Percentiles rank a stretch among this genome's conserved stretches.
These are phyloP conservation scores for Chaetura pelagica DNA, from an alignment of 2,113 vertebrate genomes.

Conservation along the genomic window DNA sequence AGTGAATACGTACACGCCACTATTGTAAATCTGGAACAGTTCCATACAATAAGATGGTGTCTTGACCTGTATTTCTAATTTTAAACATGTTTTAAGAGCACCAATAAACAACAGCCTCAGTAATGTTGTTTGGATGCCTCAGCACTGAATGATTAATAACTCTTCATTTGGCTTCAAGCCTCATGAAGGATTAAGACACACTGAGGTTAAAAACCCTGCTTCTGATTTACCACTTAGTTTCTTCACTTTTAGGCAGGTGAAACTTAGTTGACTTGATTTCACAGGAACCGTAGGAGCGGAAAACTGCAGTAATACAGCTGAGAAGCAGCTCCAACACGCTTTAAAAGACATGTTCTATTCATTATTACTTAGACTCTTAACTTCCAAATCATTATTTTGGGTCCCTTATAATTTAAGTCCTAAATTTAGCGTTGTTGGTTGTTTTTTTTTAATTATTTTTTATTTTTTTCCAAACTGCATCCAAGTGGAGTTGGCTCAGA, in stretches of 20 bases:
- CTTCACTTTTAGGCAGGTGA: slow-evolving; percentile 27
- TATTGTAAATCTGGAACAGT: slow-evolving; percentile 27
- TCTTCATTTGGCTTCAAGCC: background rate
- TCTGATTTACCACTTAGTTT: slow-evolving; percentile 5
- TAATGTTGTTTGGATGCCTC: slow-evolving; percentile 16
- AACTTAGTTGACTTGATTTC: background rate
- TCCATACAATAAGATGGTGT: slow-evolving; percentile 26
- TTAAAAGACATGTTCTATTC: slow-evolving; percentile 2
- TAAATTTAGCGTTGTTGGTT: background rate
- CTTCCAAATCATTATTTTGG: slow-evolving; percentile 15
- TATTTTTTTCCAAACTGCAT: background rate
- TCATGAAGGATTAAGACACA: background rate
- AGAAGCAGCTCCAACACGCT: background rate
- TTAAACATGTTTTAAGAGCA: slow-evolving; percentile 42
- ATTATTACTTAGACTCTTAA: slow-evolving; percentile 28
- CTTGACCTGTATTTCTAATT: slow-evolving; percentile 51
- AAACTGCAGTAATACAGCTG: slow-evolving; percentile 27
- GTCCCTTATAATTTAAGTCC: background rate
- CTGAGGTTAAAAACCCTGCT: background rate
- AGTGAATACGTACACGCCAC: background rate
- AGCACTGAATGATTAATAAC: background rate
- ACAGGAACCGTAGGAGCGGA: background rate
- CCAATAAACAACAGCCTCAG: slow-evolving; percentile 5
- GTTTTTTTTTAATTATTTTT: background rate
- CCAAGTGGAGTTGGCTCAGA: background rate